Base-by-base conservation (phyloP, 2,113 vertebrate species). In the Amphilophus citrinellus region DNA sequence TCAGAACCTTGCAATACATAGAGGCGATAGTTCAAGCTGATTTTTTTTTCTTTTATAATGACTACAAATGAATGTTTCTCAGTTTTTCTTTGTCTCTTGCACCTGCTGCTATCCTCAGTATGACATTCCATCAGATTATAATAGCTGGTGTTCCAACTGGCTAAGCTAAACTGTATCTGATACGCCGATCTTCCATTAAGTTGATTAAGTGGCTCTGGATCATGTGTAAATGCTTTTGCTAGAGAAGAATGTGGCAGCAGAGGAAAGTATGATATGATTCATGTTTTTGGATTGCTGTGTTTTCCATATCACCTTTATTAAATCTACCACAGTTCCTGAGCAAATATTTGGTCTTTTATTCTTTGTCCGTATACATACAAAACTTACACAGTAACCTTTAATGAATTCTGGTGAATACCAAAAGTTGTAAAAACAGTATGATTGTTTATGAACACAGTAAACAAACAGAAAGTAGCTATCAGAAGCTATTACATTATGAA, bases 251-350 rank as follows among this genome's bases (percentile, higher is more conserved):
- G 84, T 84, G 80, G 71, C 80, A 60, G 73, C 32, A 2, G 58
- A 61, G 47, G 20, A 71, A 78, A 85, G 7, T 56, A 88, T 56
- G 57, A 84, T 82, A 84, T 89, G 73, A 91, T 90, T 89, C 59
- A 89, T 93, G 56, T 80, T 84, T 92, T 62, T 86, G 68, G 63
- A 88, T 85, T 63, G 76, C 81, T 86, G 84, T 84, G 81, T 80
- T 94, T 94, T 94, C 80, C 30, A 87, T 84, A 83, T 76, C 76
- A 82, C 84, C 84, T 92, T 94, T 90, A 93, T 93, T 92, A 66
- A 92, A 80, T 89, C 88, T 93, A 79, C 66, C 78, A 84, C 66
- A 79, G 81, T 94, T 94, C 95, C 93, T 94, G 94, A 95, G 94
- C 93, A 93, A 94, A 93, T 93, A 90, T 79, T 91, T 84, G 63